These are phyloP conservation scores for Pseudorhiza aurosa DNA, from an alignment of 30 jellyfish, hydroid and myxozoan genomes.

Conservation along the genomic window DNA sequence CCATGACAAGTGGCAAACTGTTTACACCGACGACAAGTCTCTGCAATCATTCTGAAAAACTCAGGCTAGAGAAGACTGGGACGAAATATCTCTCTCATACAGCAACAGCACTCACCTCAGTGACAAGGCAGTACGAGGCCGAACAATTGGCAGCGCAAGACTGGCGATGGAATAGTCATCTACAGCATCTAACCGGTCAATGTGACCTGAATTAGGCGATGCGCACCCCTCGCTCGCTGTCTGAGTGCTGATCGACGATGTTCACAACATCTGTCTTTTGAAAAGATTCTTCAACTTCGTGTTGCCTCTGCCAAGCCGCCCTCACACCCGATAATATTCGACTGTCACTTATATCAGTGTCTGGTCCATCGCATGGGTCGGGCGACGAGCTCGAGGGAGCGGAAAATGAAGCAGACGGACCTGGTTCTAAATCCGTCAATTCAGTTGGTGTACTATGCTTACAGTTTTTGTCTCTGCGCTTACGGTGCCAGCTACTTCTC, in stretches of 20 bases:
- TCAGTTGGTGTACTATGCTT: constrained; percentile 73
- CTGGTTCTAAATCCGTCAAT: constrained; percentile 68
- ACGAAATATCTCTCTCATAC: too few relatives aligned
- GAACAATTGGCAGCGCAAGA: neutral
- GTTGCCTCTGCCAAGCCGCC: constrained; percentile 43
- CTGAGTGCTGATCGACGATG: constrained; percentile 16
- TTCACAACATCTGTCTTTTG: constrained; percentile 25
- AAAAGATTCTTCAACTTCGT: constrained; percentile 42
- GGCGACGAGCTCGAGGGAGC: constrained; percentile 35
- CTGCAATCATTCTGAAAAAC: neutral
- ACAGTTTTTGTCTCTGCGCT: constrained; percentile 34
- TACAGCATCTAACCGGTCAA: constrained; percentile 23
- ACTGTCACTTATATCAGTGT: constrained; percentile 42
- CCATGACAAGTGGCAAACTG: too few relatives aligned
- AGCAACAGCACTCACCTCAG: neutral
- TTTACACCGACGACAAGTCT: neutral
- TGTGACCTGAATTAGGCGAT: constrained; percentile 30
- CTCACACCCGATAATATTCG: constrained; percentile 51
- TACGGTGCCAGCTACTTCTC: constrained; percentile 54
- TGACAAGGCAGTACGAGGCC: too few relatives aligned
- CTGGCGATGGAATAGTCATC: constrained; percentile 46
- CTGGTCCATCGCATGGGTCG: constrained; percentile 48
- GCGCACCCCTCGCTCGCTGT: constrained; percentile 23
- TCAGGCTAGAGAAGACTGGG: constrained; percentile 3
- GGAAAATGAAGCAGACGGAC: constrained; percentile 33